Base-by-base conservation (phyloP, 2,113 vertebrate genomes). In the Trichomycterus rosablanca region DNA sequence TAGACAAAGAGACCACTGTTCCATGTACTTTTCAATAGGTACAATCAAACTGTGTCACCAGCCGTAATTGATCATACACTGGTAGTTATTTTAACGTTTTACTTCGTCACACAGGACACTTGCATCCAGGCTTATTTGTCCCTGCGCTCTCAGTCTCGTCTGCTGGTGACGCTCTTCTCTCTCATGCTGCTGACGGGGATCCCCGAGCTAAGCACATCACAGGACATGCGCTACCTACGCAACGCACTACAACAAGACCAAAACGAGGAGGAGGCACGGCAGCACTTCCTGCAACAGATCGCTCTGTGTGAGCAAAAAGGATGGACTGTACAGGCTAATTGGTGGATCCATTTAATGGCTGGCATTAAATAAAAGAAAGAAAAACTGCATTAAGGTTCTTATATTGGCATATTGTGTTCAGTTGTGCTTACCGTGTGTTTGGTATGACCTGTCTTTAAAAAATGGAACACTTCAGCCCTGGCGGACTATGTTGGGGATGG, bases 101-200 rank as follows among this genome's bases (percentile, higher is more conserved):
- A 35, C 35, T 19, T 7, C 23, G 14, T 3, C 16, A 34, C 8
- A 2, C 28, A 90, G 88, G 84, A 90, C 37, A 88, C 68, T 2
- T 89, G 85, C 43, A 82, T 66, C 26, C 66, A 81, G 22, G 88
- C 88, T 0, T 90, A 89, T 73, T 76, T 89, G 39, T 83, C 78
- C 1, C 78, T 89, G 20, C 87, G 86, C 22, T 59, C 74, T 23
- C 87, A 89, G 74, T 86, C 87, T 2, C 79, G 59, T 0, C 76
- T 89, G 59, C 74, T 90, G 52, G 35, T 90, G 64, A 89, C 83
- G 0, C 87, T 90, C 3, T 89, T 89, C 80, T 87, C 86, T 48
- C 81, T 90, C 65, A 90, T 90, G 88, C 76, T 84, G 55, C 75
- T 87, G 42, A 89, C 88, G 0, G 88, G 88, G 12, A 89, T 90